phyloP scores from a whole-genome alignment of 2,888 invertebrate species.

The Epinotia brunnichana region DNA sequence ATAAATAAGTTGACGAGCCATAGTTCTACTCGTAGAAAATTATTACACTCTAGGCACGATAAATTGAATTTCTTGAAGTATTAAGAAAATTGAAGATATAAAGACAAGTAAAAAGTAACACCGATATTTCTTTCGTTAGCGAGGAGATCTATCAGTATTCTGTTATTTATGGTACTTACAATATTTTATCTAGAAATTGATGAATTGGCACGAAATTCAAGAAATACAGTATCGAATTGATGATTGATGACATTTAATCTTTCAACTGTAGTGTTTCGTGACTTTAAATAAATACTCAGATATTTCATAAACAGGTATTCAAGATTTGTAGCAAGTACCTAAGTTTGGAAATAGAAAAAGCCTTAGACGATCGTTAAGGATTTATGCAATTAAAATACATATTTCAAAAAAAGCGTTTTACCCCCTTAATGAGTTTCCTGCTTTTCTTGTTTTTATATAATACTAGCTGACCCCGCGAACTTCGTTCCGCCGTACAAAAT shows the following conservation, averaged over 20 bases:
- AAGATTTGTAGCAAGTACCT: neutral
- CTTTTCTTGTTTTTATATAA: no score
- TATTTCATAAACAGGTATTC: neutral
- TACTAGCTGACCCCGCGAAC: no score
- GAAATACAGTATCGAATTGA: neutral
- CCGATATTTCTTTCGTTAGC: neutral
- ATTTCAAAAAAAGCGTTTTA: no score
- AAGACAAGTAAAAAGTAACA: neutral
- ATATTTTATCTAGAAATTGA: conserved; percentile 1
- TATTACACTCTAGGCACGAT: neutral
- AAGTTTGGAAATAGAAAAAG: neutral
- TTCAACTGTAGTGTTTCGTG: neutral
- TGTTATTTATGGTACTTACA: conserved; percentile 1
- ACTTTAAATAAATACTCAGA: neutral
- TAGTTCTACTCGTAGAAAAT: neutral
- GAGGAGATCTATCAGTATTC: neutral
- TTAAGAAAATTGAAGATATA: neutral
- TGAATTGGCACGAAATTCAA: neutral
- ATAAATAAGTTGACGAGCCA: neutral
- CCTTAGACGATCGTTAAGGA: no score
- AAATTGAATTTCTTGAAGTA: neutral
- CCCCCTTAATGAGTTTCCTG: no score
- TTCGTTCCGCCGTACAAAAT: no score
- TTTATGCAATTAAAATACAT: no score
- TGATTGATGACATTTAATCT: neutral